Conservation (phyloP, 2,888 invertebrate genomes). For the Lycocerus yunnanus region DNA sequence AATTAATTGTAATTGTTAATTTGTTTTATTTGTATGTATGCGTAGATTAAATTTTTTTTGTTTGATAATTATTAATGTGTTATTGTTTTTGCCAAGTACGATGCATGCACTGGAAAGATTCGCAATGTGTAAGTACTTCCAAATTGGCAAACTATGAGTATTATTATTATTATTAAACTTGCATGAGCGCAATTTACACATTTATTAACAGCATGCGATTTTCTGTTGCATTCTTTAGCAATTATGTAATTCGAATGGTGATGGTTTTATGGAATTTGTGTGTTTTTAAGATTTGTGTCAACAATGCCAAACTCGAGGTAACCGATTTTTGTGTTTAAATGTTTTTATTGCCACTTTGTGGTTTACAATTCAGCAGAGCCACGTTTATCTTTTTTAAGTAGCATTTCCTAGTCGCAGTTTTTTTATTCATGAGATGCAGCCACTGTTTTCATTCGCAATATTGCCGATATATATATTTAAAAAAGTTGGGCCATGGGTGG, state of each 20-base stretch:
- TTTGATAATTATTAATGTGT: conserved; percentile 46
- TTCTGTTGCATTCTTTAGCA: background rate
- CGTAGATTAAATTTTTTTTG: background rate
- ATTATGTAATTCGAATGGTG: background rate
- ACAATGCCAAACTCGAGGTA: background rate
- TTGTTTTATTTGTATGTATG: background rate
- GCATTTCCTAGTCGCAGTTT: background rate
- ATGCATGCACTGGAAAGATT: conserved; percentile 89
- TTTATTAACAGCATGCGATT: conserved; percentile 8
- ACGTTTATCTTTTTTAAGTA: background rate
- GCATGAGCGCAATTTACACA: conserved; percentile 10
- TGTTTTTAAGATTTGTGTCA: background rate
- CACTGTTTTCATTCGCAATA: background rate
- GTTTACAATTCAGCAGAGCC: background rate
- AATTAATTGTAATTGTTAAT: background rate
- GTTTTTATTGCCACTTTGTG: background rate
- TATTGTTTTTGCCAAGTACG: conserved; percentile 65
- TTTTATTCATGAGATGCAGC: background rate
- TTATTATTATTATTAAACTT: background rate
- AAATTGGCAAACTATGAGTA: conserved; percentile 7
- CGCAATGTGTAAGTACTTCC: conserved; percentile 83
- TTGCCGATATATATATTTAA: background rate
- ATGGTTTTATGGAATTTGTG: background rate
- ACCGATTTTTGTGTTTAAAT: background rate
- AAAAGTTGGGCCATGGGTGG: too few relatives aligned